Conservation (phyloP, 2,113 vertebrate species). For the Cepphus grylle region DNA sequence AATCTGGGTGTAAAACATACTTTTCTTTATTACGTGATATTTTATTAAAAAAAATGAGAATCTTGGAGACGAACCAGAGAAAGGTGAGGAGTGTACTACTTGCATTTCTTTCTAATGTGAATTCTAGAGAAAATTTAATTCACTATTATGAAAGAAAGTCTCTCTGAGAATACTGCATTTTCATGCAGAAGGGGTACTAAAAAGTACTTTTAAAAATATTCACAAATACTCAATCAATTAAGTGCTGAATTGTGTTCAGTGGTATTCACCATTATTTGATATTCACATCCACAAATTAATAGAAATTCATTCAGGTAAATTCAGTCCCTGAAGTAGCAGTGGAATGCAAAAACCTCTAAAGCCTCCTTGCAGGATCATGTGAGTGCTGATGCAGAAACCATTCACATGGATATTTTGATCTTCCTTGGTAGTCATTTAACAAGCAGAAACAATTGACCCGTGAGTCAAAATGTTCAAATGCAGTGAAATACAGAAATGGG, state of each 20-base stretch:
- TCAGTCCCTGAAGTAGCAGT: neutral
- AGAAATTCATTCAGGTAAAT: neutral
- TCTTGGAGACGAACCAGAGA: neutral
- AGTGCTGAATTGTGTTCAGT: neutral
- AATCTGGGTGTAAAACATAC: neutral
- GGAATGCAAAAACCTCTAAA: neutral
- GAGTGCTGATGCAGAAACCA: neutral
- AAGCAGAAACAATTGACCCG: neutral
- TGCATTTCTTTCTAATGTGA: neutral
- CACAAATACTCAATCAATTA: neutral
- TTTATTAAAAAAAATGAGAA: neutral
- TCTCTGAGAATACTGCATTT: neutral
- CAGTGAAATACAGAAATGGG: neutral
- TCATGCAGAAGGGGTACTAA: neutral
- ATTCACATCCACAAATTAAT: neutral
- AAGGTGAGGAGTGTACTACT: neutral
- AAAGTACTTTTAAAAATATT: neutral
- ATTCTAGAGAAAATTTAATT: neutral
- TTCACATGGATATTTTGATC: neutral
- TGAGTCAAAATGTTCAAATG: neutral
- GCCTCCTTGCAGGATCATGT: neutral
- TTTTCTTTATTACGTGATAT: neutral
- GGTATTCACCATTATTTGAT: conserved; percentile 16
- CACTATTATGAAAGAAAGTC: neutral
- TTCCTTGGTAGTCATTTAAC: neutral